Evolutionary conservation across 2,797 vertebrate genomes (phyloP).

Genomic region (Squalus acanthias): DNA sequence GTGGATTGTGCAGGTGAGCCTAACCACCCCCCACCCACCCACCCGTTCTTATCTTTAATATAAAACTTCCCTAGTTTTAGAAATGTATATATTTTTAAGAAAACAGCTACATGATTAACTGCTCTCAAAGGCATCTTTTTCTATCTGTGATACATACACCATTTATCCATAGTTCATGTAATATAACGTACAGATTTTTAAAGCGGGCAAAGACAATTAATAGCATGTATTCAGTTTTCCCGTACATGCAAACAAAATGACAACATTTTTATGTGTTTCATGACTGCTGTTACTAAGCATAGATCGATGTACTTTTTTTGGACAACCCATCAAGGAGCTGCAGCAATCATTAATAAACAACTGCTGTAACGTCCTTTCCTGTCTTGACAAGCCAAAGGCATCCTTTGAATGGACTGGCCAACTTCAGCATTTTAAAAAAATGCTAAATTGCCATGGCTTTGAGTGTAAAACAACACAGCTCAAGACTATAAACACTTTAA

Average conservation of each 20-base stretch:
- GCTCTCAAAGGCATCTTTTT: background rate
- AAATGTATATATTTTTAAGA: background rate
- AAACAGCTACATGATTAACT: too few species aligned
- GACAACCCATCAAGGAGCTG: background rate
- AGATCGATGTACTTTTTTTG: background rate
- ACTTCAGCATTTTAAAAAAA: constrained; percentile 23
- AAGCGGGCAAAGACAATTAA: background rate
- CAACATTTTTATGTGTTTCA: background rate
- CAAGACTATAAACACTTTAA: constrained; percentile 4
- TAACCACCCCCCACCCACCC: background rate
- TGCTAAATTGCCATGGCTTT: background rate
- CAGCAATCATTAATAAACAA: constrained; percentile 31
- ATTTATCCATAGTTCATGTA: background rate
- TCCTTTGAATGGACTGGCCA: constrained; percentile 25
- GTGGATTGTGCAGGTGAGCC: constrained; percentile 76
- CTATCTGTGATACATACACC: background rate
- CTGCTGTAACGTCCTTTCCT: constrained; percentile 19
- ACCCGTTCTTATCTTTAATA: background rate
- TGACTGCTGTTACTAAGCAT: background rate
- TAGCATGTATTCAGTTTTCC: background rate
- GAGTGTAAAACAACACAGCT: constrained; percentile 17
- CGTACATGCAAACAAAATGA: background rate
- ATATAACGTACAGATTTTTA: background rate
- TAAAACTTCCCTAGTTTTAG: background rate
- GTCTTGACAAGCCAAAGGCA: constrained; percentile 27